phyloP scores from a whole-genome alignment of 2,113 vertebrate genomes.

The Benitochromis conjunctus region DNA sequence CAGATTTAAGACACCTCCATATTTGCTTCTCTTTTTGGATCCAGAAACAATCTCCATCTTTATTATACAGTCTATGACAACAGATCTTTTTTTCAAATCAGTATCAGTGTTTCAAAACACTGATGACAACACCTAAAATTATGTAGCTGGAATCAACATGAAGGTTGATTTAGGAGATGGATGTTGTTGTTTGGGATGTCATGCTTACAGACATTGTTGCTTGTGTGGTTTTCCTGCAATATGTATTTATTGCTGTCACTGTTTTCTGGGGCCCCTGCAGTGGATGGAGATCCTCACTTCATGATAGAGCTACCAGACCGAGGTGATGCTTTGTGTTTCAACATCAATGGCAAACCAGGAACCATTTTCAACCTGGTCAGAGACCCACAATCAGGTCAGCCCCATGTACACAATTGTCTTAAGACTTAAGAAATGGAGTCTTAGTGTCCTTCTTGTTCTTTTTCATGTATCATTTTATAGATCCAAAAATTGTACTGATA shows the following conservation, averaged over 20 bases:
- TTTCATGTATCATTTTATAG: neutral
- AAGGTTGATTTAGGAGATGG: neutral
- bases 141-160: neutral
- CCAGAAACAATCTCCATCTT: neutral
- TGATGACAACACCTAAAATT: neutral
- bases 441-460: neutral
- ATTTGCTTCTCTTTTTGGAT: neutral
- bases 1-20: neutral
- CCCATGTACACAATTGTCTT: neutral
- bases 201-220: neutral
- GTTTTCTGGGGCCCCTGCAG: constrained; percentile 59
- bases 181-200: neutral
- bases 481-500: neutral
- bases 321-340: constrained; percentile 88
- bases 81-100: neutral
- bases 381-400: constrained; percentile 81
- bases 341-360: constrained; percentile 85
- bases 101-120: neutral
- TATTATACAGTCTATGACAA: neutral
- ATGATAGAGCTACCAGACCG: constrained; percentile 82
- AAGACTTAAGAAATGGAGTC: neutral
- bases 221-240: neutral
- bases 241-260: neutral
- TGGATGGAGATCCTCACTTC: constrained; percentile 96
- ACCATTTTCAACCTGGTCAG: constrained; percentile 83